Evolutionary conservation across 2,113 vertebrate genomes (phyloP).

Genomic region (Proteles cristata): DNA sequence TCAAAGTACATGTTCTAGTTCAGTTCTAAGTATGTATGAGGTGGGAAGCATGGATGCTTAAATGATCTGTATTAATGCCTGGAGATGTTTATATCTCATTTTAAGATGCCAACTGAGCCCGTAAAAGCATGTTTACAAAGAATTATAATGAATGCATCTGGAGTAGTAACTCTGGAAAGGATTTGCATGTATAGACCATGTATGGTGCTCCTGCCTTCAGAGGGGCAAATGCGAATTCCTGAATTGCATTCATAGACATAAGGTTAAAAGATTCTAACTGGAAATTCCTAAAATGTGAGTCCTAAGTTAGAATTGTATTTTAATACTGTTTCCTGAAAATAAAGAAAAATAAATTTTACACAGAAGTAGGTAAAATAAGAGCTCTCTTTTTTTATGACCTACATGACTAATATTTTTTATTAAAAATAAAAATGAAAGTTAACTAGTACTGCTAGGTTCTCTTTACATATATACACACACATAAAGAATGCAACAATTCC

Average conservation of each 20-base stretch:
- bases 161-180: background rate
- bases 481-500: background rate
- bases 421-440: slow-evolving; percentile 39
- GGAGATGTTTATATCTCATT: background rate
- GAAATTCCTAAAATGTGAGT: background rate
- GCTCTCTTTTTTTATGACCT: background rate
- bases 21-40: background rate
- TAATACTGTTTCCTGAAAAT: background rate
- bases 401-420: background rate
- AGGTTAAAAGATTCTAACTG: background rate
- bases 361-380: background rate
- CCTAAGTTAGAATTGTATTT: slow-evolving; percentile 13
- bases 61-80: background rate
- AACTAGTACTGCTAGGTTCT: background rate
- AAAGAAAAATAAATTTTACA: slow-evolving; percentile 40
- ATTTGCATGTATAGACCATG: background rate
- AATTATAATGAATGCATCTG: slow-evolving; percentile 37
- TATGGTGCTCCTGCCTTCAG: background rate
- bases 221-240: background rate
- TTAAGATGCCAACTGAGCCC: background rate
- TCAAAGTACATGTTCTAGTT: background rate
- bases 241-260: background rate
- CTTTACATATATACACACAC: background rate
- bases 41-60: background rate
- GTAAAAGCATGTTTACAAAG: background rate